Base-by-base conservation (phyloP, 2,888 invertebrate genomes). In the Blastobasis lacticolella region DNA sequence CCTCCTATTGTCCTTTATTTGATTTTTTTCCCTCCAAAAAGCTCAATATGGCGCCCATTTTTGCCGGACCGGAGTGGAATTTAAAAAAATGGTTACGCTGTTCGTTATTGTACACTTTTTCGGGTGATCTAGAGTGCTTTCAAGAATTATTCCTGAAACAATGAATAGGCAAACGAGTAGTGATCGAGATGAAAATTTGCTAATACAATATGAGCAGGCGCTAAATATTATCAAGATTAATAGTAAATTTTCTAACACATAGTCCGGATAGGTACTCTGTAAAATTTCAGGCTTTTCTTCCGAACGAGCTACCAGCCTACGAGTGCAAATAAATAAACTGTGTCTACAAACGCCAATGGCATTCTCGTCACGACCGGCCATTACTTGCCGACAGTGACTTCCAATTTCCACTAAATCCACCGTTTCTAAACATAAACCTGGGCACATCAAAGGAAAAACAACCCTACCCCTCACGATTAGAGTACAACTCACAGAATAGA, bases 341-440 rank as follows among this genome's bases (percentile, higher is more conserved):
- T 81, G 77, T 78, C 75, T 72, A 59, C 64, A 58, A 78, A 78
- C 82, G 78, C 76, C 76, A 78, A 81, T 76, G 68, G 71, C 72
- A 87, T 86, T 85, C 86, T 50, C 57, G 80, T 83, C 87, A 88
- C 87, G 87, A 79, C 70, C 82, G 62, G 46, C 83, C 83, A 82
- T 87, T 87, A 86, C 86, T 88, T 78, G 81, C 79, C 85, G 77
- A 83, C 86, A 86, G 79, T 86, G 85, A 87, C 86, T 87, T 86
- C 85, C 84, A 87, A 86, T 87, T 83, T 81, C 78, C 75, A 73
- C 70, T 69, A 64, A 66, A 65, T 54, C 51, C 51, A 52, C 60
- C 59, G 58, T 64, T 59, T 63, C 62, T 62, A 70, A 67, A 64
- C 62, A 64, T 62, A 63, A 62, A 67, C 64, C 57, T 44, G 8